Percentiles rank a stretch among this genome's conserved stretches.
Evolutionary conservation across 2,113 vertebrate species (phyloP).

Genomic region (Steatornis caripensis): DNA sequence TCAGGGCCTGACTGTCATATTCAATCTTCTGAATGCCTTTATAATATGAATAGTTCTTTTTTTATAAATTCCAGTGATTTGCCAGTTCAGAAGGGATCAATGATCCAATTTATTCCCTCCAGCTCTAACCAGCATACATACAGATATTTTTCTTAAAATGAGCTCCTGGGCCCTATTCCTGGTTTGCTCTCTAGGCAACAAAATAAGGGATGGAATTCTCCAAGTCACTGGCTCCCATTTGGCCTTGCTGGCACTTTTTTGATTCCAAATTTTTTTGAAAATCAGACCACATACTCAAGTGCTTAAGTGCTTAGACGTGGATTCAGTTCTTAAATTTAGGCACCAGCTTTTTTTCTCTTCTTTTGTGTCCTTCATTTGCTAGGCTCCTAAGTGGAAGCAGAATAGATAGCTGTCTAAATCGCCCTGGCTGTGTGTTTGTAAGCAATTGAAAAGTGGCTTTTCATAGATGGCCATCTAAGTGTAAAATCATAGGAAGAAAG

Average conservation of each 20-base stretch:
- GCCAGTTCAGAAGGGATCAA: background rate
- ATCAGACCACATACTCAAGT: slow-evolving; percentile 14
- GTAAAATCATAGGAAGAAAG: background rate
- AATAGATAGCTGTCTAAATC: background rate
- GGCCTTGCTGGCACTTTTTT: background rate
- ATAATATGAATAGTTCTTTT: background rate
- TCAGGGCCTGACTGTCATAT: rapidly evolving
- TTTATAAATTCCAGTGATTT: background rate
- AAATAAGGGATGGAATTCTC: background rate
- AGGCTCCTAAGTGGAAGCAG: slow-evolving; percentile 8
- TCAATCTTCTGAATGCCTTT: background rate
- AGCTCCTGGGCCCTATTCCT: background rate
- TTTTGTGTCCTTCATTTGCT: background rate
- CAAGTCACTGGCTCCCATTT: background rate
- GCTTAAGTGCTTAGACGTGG: slow-evolving; percentile 17
- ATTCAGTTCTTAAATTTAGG: slow-evolving; percentile 19
- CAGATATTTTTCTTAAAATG: background rate
- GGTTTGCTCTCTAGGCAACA: background rate
- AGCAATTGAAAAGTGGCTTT: background rate
- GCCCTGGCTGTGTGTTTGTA: background rate
- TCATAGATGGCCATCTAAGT: background rate
- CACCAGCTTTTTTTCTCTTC: background rate
- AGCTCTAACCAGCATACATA: background rate
- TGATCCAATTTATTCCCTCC: background rate
- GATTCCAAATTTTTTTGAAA: background rate